phyloP scores from a whole-genome alignment of 2,888 invertebrate genomes.

The Nasonia oneida region DNA sequence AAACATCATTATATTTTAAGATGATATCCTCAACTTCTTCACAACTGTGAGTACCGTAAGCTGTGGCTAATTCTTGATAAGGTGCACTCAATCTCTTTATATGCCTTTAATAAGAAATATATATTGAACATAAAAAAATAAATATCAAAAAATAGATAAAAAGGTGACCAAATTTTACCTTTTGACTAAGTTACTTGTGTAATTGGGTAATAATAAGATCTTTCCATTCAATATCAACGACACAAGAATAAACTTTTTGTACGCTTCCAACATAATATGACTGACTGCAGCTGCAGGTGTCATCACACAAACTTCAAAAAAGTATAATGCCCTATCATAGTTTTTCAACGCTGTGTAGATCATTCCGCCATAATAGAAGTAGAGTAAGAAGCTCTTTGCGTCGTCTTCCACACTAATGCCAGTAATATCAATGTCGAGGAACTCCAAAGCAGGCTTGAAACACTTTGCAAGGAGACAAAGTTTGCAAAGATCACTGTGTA shows the following conservation, averaged over 20 bases:
- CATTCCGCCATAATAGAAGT: constrained; percentile 99
- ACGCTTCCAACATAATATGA: constrained; percentile 98
- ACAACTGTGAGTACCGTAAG: constrained; percentile 89
- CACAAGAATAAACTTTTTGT: constrained; percentile 97
- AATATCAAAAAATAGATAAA: background rate
- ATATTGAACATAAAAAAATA: background rate
- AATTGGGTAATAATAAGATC: constrained; percentile 91
- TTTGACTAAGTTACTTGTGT: constrained; percentile 93
- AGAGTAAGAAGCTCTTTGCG: constrained; percentile 93
- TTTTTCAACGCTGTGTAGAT: constrained; percentile 96
- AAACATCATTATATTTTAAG: constrained; percentile 90
- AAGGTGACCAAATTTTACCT: constrained; percentile 63
- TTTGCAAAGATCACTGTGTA: constrained; percentile 96
- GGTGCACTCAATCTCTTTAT: constrained; percentile 91
- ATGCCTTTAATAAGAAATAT: constrained; percentile 80
- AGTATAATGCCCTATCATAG: constrained; percentile 95
- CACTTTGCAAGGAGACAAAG: constrained; percentile 94
- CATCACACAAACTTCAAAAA: constrained; percentile 96
- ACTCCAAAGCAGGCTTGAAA: constrained; percentile 93
- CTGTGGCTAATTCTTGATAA: constrained; percentile 92
- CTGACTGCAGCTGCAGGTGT: constrained; percentile 97
- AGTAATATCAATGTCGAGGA: constrained; percentile 94
- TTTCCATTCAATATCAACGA: constrained; percentile 95
- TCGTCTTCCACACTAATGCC: constrained; percentile 95
- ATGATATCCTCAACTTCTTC: constrained; percentile 85